These are phyloP conservation scores for Leptinotarsa tumamoca DNA, from an alignment of 2,888 invertebrate genomes.

Conservation along the genomic window DNA sequence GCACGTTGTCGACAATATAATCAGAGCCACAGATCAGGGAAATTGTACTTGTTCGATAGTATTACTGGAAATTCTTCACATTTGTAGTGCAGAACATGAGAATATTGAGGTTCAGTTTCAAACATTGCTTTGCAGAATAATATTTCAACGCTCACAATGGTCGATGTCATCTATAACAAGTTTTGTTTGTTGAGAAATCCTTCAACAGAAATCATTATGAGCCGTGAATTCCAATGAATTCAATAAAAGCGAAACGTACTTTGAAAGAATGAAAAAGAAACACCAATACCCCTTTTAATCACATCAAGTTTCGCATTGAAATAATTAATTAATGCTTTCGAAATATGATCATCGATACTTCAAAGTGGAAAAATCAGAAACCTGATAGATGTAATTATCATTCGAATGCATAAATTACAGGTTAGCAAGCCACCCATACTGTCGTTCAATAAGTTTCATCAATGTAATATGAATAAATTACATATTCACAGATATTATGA, in stretches of 20 bases:
- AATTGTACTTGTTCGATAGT: too few species aligned
- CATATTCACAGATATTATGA: slow-evolving; percentile 8
- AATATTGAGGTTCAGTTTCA: not conserved
- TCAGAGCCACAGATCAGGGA: too few species aligned
- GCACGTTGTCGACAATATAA: too few species aligned
- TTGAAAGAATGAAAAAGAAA: not conserved
- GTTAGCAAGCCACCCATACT: not conserved
- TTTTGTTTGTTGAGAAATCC: not conserved
- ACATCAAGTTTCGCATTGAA: slow-evolving; percentile 4
- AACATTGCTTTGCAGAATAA: not conserved
- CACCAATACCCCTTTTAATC: not conserved
- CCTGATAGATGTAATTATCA: not conserved
- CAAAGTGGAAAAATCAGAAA: slow-evolving; percentile 10
- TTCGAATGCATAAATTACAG: slow-evolving; percentile 8
- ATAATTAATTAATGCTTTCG: not conserved
- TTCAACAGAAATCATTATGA: not conserved
- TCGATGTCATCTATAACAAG: not conserved
- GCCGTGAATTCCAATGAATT: not conserved
- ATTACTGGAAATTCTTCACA: too few species aligned
- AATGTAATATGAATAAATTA: slow-evolving; percentile 9
- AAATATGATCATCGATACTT: slow-evolving; percentile 10
- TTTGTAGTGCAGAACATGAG: too few species aligned
- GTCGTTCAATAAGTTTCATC: not conserved
- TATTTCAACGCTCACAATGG: not conserved
- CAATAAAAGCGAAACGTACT: not conserved